Evolutionary conservation across 2,113 vertebrate species (phyloP), one percentile per base, ranked within the genome.

Genomic region (Romanogobio albipinnatus): DNA sequence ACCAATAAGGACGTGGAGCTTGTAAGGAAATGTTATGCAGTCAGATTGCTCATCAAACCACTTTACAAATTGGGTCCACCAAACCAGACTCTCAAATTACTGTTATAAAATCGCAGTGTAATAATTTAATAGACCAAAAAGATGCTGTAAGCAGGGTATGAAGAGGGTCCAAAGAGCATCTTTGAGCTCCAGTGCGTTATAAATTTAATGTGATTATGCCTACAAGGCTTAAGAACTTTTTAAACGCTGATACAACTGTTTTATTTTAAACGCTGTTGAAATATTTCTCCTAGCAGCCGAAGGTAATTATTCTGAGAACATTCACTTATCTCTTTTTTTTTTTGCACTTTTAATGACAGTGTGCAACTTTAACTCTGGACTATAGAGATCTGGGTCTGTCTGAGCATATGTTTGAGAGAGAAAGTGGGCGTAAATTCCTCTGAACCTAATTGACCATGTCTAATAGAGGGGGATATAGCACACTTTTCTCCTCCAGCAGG

Each of bases 211-310:
- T 13, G 58, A 47, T 47, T 11, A 19, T 80, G n/a, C 36, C 58
- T 47, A 3, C 59, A 11, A 17, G 77, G 77, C 58, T 24, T 43
- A 24, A 59, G 2, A 78, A 39, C 17, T 79, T 62, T 8, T 24
- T 10, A 43, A 59, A 26, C 4, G 36, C 77, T 62, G 58, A 79
- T 7, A 62, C 66, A 26, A 90, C 58, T 80, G 56, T 93, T 80
- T 86, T 90, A 91, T 92, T 91, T 88, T 89, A 17, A 56, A 86
- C 84, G 51, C 87, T 87, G 82, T 91, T 88, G 87, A 82, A 76
- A 81, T 81, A 91, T 91, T 92, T 89, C 90, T 89, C 91, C 76
- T 92, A 92, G 93, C 92, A 91, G 91, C 90, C 82, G 87, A 88
- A 91, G 90, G 91, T 87, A 92, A 89, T 88, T 89, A 92, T 83